Evolutionary conservation across 1,140 invertebrate genomes (phyloP), one percentile per base, ranked within the genome.

Genomic region (Camponotus pennsylvanicus): DNA sequence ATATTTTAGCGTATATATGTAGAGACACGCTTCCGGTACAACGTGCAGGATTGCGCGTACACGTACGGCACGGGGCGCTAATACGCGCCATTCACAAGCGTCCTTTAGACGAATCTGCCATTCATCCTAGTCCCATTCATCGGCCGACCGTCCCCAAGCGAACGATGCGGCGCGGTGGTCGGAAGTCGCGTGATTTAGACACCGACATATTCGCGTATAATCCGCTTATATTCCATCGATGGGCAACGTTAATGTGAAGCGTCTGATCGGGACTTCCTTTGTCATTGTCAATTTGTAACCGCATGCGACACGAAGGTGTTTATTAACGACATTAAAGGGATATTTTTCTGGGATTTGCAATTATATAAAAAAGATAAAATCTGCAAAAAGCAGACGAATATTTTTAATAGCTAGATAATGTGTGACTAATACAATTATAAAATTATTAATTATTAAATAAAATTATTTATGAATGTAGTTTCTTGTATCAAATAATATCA

Each of bases 181-280:
- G 77, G 79, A 88, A 88, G 79, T 86, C 78, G 86, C 77, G 71
- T 42, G 59, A 66, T 82, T 67, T 83, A 77, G 75, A 82, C 70
- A 64, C 42, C 55, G 82, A 52, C 15, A 87, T 80, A 87, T 82
- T 80, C 70, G 87, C 55, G 27, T 49, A 69, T 83, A 83, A 83
- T 83, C 69, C 69, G 69, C 42, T 83, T 83, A 63, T 40, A 83
- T 73, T 11, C 55, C 45, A 73, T 73, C 52, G 66, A 3, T 21
- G 18, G 32, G 52, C 52, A 21, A 71, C 67, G 67, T 80, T 82
- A 82, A 73, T 61, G 45, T 37, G 66, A 73, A 11, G 37, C 49
- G 52, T 71, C 52, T 27, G 79, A 82, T 82, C 79, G 27, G 21
- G 13, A 27, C 40, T 73, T 75, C n/a, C 57, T 83, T 75, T 61